These are phyloP conservation scores for Caenorhabditis inopinata DNA, from an alignment of 1,140 invertebrate genomes.

Conservation along the genomic window DNA sequence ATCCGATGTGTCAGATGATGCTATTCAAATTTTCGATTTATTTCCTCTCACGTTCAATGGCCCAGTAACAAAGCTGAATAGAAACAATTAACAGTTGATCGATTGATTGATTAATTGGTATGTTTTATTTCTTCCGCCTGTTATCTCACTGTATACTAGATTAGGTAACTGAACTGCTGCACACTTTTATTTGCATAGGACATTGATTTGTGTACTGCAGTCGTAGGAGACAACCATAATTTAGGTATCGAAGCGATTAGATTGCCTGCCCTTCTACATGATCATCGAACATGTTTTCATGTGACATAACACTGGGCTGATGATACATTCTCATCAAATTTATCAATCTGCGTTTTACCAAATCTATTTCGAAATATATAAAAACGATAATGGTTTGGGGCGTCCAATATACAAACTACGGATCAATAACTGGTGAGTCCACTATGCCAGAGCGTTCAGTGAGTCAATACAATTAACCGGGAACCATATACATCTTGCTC, in stretches of 20 bases:
- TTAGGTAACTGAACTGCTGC: no score
- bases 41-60: no score
- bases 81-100: no score
- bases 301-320: not conserved
- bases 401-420: slow-evolving; percentile 7
- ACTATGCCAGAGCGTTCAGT: not conserved
- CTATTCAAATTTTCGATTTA: no score
- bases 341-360: no score
- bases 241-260: not conserved
- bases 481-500: not conserved
- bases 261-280: slow-evolving; percentile 10
- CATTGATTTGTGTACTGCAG: not conserved
- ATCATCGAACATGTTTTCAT: slow-evolving; percentile 12
- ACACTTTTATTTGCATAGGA: not conserved
- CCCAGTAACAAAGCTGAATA: no score
- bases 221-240: not conserved
- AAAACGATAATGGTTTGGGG: slow-evolving; percentile 1
- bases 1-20: no score
- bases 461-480: not conserved
- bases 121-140: no score
- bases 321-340: no score
- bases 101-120: no score
- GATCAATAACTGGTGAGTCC: not conserved
- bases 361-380: no score
- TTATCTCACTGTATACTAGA: no score